Evolutionary conservation across 53 echinoderm and acorn worm genomes (phyloP).

Genomic region (Zoroaster sp.): DNA sequence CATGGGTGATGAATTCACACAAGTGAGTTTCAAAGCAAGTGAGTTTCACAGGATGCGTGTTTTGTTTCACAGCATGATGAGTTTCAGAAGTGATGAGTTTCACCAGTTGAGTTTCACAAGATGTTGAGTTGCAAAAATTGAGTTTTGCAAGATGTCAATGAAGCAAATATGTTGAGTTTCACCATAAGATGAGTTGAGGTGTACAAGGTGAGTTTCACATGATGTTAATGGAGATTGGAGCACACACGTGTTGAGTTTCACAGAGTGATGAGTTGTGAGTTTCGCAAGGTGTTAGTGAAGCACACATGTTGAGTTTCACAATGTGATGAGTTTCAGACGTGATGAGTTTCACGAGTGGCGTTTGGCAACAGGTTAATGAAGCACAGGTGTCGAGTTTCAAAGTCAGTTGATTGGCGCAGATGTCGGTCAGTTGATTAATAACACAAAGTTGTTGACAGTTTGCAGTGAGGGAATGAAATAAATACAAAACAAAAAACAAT

Average conservation of each 20-base stretch:
- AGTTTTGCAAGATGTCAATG: neutral
- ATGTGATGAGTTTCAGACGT: neutral
- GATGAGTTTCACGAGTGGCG: too few relatives aligned
- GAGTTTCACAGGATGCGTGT: too few relatives aligned
- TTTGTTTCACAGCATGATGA: neutral
- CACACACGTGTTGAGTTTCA: neutral
- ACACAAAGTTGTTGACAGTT: neutral
- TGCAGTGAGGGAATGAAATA: neutral
- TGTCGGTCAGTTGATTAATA: neutral
- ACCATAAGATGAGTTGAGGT: conserved; percentile 1
- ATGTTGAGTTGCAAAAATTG: neutral
- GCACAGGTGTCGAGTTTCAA: neutral
- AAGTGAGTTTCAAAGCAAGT: neutral
- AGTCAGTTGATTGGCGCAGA: neutral
- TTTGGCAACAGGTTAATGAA: too few relatives aligned
- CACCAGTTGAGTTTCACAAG: neutral
- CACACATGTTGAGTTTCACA: neutral
- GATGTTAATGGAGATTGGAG: neutral
- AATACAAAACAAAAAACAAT: neutral
- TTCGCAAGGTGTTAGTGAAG: neutral
- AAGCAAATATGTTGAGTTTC: neutral
- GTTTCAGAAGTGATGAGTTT: neutral
- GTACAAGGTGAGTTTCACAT: neutral
- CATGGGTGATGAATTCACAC: neutral
- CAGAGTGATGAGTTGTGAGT: neutral